phyloP scores from a whole-genome alignment of 1,140 invertebrate genomes.

The Homalodisca vitripennis region DNA sequence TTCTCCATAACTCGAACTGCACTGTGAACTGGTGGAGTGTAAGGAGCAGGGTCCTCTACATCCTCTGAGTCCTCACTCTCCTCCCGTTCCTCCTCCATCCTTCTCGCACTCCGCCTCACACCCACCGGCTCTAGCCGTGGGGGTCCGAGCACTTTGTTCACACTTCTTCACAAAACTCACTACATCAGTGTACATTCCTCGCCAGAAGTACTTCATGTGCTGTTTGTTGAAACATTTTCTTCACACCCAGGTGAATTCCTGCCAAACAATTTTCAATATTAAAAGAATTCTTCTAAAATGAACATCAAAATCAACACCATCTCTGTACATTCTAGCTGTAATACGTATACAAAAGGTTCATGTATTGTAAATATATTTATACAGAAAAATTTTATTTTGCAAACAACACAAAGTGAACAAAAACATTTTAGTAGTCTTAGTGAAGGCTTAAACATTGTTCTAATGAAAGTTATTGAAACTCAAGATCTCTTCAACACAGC shows the following conservation, averaged over 20 bases:
- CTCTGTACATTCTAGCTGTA: too few relatives aligned
- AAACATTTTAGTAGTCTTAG: too few relatives aligned
- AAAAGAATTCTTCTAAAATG: too few relatives aligned
- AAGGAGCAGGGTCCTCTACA: not conserved
- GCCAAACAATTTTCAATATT: too few relatives aligned
- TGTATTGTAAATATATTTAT: too few relatives aligned
- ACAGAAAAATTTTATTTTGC: too few relatives aligned
- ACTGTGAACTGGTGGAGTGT: not conserved
- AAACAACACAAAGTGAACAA: too few relatives aligned
- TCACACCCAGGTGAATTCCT: conserved; percentile 47
- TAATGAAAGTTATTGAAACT: too few relatives aligned
- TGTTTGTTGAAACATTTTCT: conserved; percentile 45
- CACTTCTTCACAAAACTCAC: conserved; percentile 43
- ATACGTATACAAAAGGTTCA: too few relatives aligned
- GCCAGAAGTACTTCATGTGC: conserved; percentile 44
- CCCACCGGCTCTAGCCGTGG: conserved; percentile 23
- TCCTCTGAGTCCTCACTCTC: not conserved
- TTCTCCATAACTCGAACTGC: conserved; percentile 29
- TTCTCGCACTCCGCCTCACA: not conserved
- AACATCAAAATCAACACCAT: too few relatives aligned
- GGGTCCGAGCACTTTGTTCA: conserved; percentile 42
- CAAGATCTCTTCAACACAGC: too few relatives aligned
- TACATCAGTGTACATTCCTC: conserved; percentile 45
- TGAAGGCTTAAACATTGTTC: too few relatives aligned
- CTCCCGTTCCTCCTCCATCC: not conserved